phyloP scores from a whole-genome alignment of 2,113 vertebrate species.

The Pontoporia blainvillei region DNA sequence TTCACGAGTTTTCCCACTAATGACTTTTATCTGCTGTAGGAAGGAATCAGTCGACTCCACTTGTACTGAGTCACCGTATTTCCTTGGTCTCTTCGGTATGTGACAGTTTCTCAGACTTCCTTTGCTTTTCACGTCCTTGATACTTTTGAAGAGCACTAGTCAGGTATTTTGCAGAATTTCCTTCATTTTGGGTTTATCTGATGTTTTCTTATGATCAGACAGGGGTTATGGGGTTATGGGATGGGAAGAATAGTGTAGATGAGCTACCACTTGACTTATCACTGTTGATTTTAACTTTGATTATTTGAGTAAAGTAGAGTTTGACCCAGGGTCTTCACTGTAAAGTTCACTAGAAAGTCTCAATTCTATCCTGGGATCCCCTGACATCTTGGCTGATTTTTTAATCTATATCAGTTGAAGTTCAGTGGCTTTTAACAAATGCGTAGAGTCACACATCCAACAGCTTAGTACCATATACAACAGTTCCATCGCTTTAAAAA shows the following conservation, averaged over 20 bases:
- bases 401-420: neutral
- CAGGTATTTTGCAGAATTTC: neutral
- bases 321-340: neutral
- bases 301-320: neutral
- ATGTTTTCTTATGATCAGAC: neutral
- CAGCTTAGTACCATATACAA: neutral
- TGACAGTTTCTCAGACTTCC: neutral
- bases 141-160: neutral
- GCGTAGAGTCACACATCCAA: neutral
- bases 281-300: neutral
- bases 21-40: neutral
- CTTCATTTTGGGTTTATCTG: neutral
- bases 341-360: neutral
- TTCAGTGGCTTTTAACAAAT: neutral
- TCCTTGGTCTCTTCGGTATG: neutral
- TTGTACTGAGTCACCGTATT: neutral
- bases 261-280: neutral
- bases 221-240: neutral
- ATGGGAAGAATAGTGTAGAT: neutral
- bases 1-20: neutral
- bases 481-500: neutral
- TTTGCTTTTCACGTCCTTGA: neutral
- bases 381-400: neutral
- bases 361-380: neutral
- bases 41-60: too few species aligned